phyloP scores from a whole-genome alignment of 64 coral and sea anemone genomes.

The Actinia tenebrosa region DNA sequence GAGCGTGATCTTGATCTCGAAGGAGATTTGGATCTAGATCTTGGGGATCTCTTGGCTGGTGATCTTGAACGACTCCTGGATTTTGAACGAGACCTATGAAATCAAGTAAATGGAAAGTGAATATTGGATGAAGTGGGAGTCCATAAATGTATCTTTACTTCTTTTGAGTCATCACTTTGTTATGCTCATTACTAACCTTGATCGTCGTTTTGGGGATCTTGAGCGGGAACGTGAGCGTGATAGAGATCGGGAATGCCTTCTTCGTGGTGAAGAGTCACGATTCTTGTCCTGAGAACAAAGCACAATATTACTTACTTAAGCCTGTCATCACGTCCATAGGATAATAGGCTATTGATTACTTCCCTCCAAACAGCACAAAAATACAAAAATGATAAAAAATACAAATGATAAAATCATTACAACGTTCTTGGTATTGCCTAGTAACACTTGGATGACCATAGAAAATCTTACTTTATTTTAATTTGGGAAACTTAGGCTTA shows the following conservation, averaged over 20 bases:
- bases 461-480: no score
- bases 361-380: no score
- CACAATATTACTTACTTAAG: background rate
- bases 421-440: no score
- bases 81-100: conserved; percentile 35
- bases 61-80: conserved; percentile 47
- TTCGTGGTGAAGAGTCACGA: conserved; percentile 25
- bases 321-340: no score
- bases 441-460: no score
- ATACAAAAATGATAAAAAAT: no score
- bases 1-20: conserved; percentile 17
- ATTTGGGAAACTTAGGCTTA: no score
- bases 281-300: conserved; percentile 30
- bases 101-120: background rate
- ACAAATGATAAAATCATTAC: no score
- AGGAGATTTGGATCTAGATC: background rate
- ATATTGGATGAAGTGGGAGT: background rate
- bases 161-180: background rate
- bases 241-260: conserved; percentile 19
- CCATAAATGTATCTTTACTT: background rate
- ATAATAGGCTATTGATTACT: no score
- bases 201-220: conserved; percentile 28
- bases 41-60: background rate
- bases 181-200: conserved; percentile 6
- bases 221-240: conserved; percentile 45